Evolutionary conservation across 1,140 invertebrate genomes (phyloP).

Genomic region (honey bee (Apis mellifera)): DNA sequence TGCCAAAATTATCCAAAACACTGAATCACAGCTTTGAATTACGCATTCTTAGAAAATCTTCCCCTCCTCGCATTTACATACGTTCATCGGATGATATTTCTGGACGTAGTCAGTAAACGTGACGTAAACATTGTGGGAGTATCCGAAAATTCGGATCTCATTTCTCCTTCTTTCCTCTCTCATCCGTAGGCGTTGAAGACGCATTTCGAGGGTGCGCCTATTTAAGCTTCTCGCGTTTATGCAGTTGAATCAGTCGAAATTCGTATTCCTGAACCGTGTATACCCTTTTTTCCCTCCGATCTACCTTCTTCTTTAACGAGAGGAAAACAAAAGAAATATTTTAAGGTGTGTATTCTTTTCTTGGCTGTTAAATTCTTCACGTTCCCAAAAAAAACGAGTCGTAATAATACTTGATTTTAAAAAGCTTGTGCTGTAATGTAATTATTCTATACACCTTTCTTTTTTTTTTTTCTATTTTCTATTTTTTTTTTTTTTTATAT

Average conservation of each 20-base stretch:
- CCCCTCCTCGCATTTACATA: conserved; percentile 8
- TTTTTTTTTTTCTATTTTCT: background rate
- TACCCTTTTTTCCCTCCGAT: background rate
- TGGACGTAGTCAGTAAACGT: conserved; percentile 55
- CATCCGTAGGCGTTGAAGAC: background rate
- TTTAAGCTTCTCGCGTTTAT: conserved; percentile 49
- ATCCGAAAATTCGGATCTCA: background rate
- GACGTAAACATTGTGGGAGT: conserved; percentile 45
- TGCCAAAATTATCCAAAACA: conserved; percentile 27
- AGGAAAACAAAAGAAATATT: background rate
- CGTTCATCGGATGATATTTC: conserved; percentile 44
- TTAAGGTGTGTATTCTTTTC: background rate
- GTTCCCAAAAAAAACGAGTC: conserved; percentile 1
- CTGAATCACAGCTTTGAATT: background rate
- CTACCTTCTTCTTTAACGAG: background rate
- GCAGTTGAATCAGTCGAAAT: conserved; percentile 38
- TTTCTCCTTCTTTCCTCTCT: background rate
- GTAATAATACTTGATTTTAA: conserved; percentile 12
- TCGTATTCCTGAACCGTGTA: background rate
- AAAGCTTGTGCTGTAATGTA: background rate
- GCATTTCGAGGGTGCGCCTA: conserved; percentile 13
- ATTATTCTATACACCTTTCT: background rate
- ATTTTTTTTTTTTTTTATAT: background rate
- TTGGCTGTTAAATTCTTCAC: background rate
- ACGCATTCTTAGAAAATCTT: background rate